Base-by-base conservation (phyloP, 2,888 invertebrate species). In the Lycia hirtaria region DNA sequence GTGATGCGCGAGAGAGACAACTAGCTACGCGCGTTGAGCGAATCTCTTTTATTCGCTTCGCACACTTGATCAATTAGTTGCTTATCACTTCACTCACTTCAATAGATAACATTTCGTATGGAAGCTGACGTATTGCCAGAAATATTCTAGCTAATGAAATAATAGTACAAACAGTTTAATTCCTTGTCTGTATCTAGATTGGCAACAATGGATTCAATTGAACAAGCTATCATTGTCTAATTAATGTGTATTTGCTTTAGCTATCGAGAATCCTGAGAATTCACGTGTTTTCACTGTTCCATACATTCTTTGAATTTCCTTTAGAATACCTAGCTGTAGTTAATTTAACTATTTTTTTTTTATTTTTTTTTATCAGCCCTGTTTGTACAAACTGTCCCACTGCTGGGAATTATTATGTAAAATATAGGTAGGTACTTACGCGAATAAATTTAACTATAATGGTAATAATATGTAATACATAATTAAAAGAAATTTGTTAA, bases 171-270 rank as follows among this genome's bases (percentile, higher is more conserved):
- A 47, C 51, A 40, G 28, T 47, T 51, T 43, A 52, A 51, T 40
- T 1, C n/a, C n/a, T 15, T 9, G 20, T 22, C 51, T 51, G 51
- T 56, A 57, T 43, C 40, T 52, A 60, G 59, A 67, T 64, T 65
- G 63, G 48, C 41, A 35, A 32, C 64, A 62, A 56, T 60, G 40
- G 26, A 22, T 40, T 28, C 60, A 65, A 65, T 65, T 65, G 52
- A 55, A 41, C 10, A 20, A 40, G 45, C 55, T 32, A 30, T 59
- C 41, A 26, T 47, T 26, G 20, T 37, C 20, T 38, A 14, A 53
- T 14, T 32, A 17, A 10, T 15, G 10, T 38, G 14, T 14, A 40
- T 47, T 59, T 52, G 40, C 30, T 43, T n/a, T 37, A 19, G 26
- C 51, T 43, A 59, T 59, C 54, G 44, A 40, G 47, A 35, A 50